These are phyloP conservation scores for Channa argus DNA, from an alignment of 2,113 vertebrate species.

Conservation along the genomic window DNA sequence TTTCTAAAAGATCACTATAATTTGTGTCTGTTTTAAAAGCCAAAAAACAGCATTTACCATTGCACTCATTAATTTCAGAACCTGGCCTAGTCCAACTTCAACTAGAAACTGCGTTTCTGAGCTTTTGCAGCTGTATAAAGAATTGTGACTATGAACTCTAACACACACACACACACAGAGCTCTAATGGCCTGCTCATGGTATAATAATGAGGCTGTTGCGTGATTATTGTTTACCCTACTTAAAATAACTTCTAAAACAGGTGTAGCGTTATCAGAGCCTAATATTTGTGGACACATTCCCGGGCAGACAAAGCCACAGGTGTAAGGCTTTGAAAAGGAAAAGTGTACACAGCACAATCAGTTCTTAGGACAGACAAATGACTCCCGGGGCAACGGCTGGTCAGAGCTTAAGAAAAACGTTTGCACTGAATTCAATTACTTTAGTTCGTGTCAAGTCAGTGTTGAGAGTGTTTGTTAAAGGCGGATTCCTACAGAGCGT, in stretches of 20 bases:
- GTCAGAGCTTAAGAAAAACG: slow-evolving; percentile 23
- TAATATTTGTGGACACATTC: slow-evolving; percentile 59
- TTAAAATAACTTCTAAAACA: slow-evolving; percentile 68
- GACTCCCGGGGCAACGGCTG: slow-evolving; percentile 28
- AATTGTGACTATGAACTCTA: slow-evolving; percentile 41
- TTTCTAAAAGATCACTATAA: slow-evolving; percentile 32
- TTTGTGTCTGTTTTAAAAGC: slow-evolving; percentile 56
- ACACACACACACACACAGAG: slow-evolving; percentile 49
- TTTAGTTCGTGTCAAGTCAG: slow-evolving; percentile 24
- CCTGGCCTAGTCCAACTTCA: not conserved
- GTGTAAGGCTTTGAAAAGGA: slow-evolving; percentile 72
- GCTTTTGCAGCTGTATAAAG: slow-evolving; percentile 59
- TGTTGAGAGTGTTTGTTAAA: slow-evolving; percentile 43
- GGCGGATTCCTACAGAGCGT: slow-evolving; percentile 42
- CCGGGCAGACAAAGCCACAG: slow-evolving; percentile 69
- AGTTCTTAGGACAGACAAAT: slow-evolving; percentile 50
- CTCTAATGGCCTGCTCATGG: slow-evolving; percentile 59
- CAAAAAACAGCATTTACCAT: slow-evolving; percentile 26
- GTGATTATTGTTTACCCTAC: slow-evolving; percentile 74
- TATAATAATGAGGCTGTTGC: slow-evolving; percentile 59
- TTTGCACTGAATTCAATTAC: slow-evolving; percentile 61
- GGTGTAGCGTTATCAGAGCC: slow-evolving; percentile 69
- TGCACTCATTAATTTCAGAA: slow-evolving; percentile 34
- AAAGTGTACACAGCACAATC: slow-evolving; percentile 69
- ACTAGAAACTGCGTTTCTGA: slow-evolving; percentile 16